These are phyloP conservation scores for Nezara viridula DNA, from an alignment of 2,888 invertebrate genomes.

Conservation along the genomic window DNA sequence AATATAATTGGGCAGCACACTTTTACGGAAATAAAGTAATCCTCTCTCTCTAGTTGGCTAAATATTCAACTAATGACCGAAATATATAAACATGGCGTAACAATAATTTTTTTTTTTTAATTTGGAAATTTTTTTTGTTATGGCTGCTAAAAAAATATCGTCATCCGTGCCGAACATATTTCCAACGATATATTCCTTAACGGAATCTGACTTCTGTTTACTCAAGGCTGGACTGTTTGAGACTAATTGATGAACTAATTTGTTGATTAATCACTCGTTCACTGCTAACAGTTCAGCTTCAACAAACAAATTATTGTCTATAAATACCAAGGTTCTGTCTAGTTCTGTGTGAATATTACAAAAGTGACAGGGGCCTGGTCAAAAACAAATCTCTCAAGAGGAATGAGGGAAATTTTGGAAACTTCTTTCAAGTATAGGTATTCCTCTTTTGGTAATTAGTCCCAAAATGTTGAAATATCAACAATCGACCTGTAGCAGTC, in stretches of 20 bases:
- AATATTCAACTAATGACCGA: no score
- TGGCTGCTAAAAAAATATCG: neutral
- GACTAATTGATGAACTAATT: slow-evolving; percentile 13
- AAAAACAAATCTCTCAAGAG: no score
- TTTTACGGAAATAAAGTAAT: no score
- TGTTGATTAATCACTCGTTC: neutral
- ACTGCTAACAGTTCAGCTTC: neutral
- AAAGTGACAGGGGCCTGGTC: no score
- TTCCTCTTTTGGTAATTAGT: no score
- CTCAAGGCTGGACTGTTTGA: neutral
- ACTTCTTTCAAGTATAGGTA: no score
- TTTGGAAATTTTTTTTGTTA: neutral
- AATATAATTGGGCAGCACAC: no score
- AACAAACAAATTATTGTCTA: neutral
- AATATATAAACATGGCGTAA: no score
- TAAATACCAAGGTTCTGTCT: neutral
- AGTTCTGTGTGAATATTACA: neutral
- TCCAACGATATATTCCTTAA: neutral
- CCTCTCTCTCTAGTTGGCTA: no score
- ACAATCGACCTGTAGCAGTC: no score
- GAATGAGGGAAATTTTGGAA: no score
- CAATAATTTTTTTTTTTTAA: neutral
- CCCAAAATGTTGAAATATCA: no score
- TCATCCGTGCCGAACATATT: neutral
- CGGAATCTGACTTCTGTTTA: neutral